Conservation (phyloP, 2,888 invertebrate genomes). For the Agonopterix heracliana region DNA sequence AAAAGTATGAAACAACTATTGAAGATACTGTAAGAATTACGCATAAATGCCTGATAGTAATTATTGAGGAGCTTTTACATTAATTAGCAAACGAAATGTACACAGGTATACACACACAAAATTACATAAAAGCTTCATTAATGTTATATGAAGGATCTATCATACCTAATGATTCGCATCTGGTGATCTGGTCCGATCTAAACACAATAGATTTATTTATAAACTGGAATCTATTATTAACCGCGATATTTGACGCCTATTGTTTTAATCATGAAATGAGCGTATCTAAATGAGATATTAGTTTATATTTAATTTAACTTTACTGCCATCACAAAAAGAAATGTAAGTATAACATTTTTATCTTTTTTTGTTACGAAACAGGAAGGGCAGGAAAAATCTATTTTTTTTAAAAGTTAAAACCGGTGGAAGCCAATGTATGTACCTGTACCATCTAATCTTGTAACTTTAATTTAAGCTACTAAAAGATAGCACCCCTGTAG, state of each 20-base stretch:
- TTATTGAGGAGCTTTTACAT: conserved; percentile 19
- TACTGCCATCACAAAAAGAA: conserved; percentile 8
- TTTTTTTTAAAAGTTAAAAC: too few species aligned
- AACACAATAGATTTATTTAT: background rate
- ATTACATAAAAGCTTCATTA: conserved; percentile 1
- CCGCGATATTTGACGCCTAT: background rate
- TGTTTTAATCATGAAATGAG: background rate
- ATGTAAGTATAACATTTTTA: too few species aligned
- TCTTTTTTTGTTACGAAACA: too few species aligned
- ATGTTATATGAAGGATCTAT: background rate
- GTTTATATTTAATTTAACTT: conserved; percentile 3
- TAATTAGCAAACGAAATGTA: conserved; percentile 30
- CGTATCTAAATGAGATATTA: conserved; percentile 2
- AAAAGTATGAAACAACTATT: conserved; percentile 20
- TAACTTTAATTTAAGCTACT: background rate
- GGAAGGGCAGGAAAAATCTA: too few species aligned
- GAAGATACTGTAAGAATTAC: conserved; percentile 9
- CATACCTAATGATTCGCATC: conserved; percentile 1
- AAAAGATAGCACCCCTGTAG: conserved; percentile 24
- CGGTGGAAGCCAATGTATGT: background rate
- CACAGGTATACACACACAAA: conserved; percentile 25
- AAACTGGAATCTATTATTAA: background rate
- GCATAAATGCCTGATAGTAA: conserved; percentile 45
- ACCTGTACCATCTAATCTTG: too few species aligned
- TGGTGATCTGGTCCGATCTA: background rate